Evolutionary conservation across 2,888 invertebrate species (phyloP).

Genomic region (Pollenia angustigena): DNA sequence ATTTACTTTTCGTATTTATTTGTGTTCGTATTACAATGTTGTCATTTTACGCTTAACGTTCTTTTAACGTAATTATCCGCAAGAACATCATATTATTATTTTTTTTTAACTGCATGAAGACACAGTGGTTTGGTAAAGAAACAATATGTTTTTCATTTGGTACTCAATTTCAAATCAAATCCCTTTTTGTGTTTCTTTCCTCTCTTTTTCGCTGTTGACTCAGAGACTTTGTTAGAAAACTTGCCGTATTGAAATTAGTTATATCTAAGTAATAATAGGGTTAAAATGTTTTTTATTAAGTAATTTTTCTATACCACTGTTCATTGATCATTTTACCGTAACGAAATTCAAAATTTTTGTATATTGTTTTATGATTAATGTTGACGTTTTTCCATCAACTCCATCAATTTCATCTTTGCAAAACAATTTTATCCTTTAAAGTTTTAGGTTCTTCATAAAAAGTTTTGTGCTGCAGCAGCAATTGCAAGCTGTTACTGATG

Average conservation of each 20-base stretch:
- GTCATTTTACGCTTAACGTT: slow-evolving; percentile 70
- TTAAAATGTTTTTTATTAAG: too few relatives aligned
- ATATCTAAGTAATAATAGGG: too few relatives aligned
- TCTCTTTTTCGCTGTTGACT: too few relatives aligned
- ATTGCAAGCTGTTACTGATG: slow-evolving; percentile 4
- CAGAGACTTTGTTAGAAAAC: too few relatives aligned
- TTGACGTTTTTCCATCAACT: slow-evolving; percentile 67
- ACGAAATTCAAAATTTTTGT: slow-evolving; percentile 50
- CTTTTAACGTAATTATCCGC: slow-evolving; percentile 61
- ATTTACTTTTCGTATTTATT: slow-evolving; percentile 14
- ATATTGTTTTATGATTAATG: slow-evolving; percentile 62
- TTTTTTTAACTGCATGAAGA: neutral
- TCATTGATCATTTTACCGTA: slow-evolving; percentile 37
- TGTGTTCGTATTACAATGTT: slow-evolving; percentile 54
- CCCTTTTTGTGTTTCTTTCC: too few relatives aligned
- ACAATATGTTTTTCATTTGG: neutral
- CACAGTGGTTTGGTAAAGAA: slow-evolving; percentile 18
- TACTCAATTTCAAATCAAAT: too few relatives aligned
- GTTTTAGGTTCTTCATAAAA: neutral
- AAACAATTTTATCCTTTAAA: slow-evolving; percentile 56
- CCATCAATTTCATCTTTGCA: slow-evolving; percentile 40
- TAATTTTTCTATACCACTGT: neutral
- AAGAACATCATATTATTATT: slow-evolving; percentile 44
- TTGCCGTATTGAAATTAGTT: too few relatives aligned
- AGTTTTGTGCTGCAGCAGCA: neutral